A percentile compares a stretch with the other conserved stretches of the same genome.
Conservation (phyloP, 1,140 invertebrate genomes). For the Leguminivora glycinivorella region DNA sequence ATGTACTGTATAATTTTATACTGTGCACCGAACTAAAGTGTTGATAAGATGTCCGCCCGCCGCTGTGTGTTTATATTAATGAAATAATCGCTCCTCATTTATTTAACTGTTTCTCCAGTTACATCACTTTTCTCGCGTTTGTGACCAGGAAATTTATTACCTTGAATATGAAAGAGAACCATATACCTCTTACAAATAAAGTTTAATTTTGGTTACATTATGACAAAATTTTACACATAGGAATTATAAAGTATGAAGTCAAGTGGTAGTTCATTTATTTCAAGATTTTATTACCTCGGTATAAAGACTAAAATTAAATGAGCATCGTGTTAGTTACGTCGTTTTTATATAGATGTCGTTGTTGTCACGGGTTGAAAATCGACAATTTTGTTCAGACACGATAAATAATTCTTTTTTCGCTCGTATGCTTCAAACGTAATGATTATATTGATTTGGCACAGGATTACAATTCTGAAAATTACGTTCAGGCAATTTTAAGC, state of each 20-base stretch:
- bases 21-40: not conserved
- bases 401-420: not conserved
- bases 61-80: conserved; percentile 11
- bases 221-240: not conserved
- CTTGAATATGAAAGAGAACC: not conserved
- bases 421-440: not conserved
- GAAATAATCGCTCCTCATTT: not conserved
- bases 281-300: not conserved
- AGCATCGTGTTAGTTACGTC: not conserved
- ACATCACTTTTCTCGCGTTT: not conserved
- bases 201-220: not conserved
- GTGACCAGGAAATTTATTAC: not conserved
- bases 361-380: not conserved
- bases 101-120: not conserved
- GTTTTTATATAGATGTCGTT: not conserved
- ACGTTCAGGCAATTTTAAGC: not conserved
- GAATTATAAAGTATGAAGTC: not conserved
- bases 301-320: not conserved
- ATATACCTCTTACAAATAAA: not conserved
- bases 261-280: not conserved
- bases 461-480: not conserved
- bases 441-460: not conserved
- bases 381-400: not conserved
- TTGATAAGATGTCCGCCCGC: not conserved
- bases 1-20: not conserved